A percentile compares a stretch with the other conserved stretches of the same genome.
These are phyloP conservation scores for Acropternis orthonyx DNA, from an alignment of 2,797 vertebrate genomes.

Conservation along the genomic window DNA sequence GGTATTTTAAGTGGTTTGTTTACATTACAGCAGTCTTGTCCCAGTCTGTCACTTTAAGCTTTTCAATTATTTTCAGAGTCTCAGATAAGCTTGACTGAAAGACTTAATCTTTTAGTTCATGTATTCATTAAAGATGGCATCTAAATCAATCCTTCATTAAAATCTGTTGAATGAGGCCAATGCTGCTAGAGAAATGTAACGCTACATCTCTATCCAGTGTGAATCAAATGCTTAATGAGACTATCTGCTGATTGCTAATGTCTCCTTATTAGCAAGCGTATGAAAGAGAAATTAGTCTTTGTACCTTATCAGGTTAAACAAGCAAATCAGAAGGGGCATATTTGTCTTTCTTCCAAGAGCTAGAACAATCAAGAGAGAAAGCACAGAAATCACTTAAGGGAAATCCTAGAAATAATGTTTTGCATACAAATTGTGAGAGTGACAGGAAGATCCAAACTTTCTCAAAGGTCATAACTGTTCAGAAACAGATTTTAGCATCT, in stretches of 20 bases:
- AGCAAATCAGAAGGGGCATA: background rate
- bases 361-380: background rate
- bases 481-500: background rate
- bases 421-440: background rate
- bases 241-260: background rate
- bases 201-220: background rate
- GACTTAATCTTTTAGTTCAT: constrained; percentile 2
- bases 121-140: constrained; percentile 17
- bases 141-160: constrained; percentile 44
- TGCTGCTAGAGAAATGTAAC: background rate
- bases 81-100: constrained; percentile 27
- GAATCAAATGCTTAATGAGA: constrained; percentile 5
- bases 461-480: background rate
- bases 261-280: constrained; percentile 5
- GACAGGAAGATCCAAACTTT: background rate
- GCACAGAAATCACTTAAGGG: background rate
- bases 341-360: constrained; percentile 5
- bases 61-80: constrained; percentile 40
- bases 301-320: constrained; percentile 1
- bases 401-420: background rate
- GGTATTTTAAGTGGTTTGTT: background rate
- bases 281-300: constrained; percentile 1
- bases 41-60: background rate
- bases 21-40: background rate
- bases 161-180: background rate